These are phyloP conservation scores for Drosophila eohydei DNA, from an alignment of 2,888 invertebrate species.

Conservation along the genomic window DNA sequence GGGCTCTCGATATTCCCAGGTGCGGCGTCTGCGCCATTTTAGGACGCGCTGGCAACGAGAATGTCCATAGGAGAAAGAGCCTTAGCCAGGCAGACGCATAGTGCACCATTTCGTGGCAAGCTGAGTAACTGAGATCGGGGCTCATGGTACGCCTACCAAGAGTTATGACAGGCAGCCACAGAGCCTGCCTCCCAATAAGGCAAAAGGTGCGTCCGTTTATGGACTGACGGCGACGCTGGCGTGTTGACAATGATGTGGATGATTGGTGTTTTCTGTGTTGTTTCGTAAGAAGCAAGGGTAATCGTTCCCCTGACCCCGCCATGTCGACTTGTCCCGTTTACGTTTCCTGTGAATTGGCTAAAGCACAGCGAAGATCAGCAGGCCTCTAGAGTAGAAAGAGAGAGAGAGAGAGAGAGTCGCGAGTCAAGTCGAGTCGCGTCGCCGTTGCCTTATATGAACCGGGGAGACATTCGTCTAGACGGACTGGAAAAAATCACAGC, in stretches of 20 bases:
- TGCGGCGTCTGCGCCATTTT: constrained; percentile 79
- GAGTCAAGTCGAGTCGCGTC: constrained; percentile 42
- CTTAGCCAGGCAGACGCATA: constrained; percentile 38
- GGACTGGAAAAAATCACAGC: constrained; percentile 73
- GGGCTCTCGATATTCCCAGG: constrained; percentile 66
- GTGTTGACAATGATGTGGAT: constrained; percentile 78
- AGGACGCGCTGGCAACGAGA: constrained; percentile 57
- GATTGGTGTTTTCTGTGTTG: constrained; percentile 74
- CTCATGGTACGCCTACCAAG: constrained; percentile 61
- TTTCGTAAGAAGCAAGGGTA: constrained; percentile 63
- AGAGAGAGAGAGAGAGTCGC: constrained; percentile 22
- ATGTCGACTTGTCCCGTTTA: constrained; percentile 22
- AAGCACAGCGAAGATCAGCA: constrained; percentile 17
- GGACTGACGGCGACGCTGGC: constrained; percentile 72
- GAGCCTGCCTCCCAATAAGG: constrained; percentile 63
- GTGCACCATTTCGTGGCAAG: constrained; percentile 40
- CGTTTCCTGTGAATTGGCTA: constrained; percentile 63
- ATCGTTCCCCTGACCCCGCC: constrained; percentile 13
- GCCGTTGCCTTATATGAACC: constrained; percentile 68
- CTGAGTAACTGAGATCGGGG: constrained; percentile 21
- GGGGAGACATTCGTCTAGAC: constrained; percentile 69
- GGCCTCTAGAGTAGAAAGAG: constrained; percentile 9
- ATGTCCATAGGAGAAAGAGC: constrained; percentile 36
- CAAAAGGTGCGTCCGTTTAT: constrained; percentile 70
- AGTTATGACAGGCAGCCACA: constrained; percentile 73